These are phyloP conservation scores for Colius striatus DNA, from an alignment of 2,113 vertebrate genomes.

Conservation along the genomic window DNA sequence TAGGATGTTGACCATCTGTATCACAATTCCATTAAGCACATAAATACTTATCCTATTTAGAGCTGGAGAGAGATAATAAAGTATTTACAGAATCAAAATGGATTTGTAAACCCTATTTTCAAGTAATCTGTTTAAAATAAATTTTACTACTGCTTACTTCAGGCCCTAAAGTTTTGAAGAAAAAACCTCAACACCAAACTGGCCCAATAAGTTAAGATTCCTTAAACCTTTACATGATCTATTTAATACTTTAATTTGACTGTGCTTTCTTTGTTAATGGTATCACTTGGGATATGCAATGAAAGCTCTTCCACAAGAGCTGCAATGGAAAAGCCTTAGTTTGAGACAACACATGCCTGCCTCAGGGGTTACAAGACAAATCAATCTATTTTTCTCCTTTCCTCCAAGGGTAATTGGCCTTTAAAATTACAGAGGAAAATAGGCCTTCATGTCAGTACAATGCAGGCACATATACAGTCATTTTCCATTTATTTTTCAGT, in stretches of 20 bases:
- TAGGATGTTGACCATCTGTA: not conserved
- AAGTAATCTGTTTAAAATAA: not conserved
- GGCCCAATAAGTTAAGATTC: not conserved
- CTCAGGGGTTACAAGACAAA: constrained; percentile 73
- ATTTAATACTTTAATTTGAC: constrained; percentile 47
- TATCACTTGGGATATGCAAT: constrained; percentile 1
- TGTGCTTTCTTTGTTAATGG: constrained; percentile 32
- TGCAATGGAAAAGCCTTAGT: constrained; percentile 45
- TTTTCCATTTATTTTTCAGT: constrained; percentile 44
- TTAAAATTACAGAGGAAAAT: constrained; percentile 65
- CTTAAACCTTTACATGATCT: not conserved
- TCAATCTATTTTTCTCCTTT: constrained; percentile 65
- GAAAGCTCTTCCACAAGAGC: constrained; percentile 27
- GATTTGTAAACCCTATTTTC: constrained; percentile 9
- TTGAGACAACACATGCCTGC: constrained; percentile 55
- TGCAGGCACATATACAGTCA: constrained; percentile 6
- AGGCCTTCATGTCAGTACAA: constrained; percentile 34
- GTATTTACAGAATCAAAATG: not conserved
- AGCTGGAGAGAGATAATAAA: constrained; percentile 17
- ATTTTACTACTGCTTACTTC: not conserved
- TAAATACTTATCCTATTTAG: constrained; percentile 8
- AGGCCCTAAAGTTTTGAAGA: not conserved
- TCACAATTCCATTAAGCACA: not conserved
- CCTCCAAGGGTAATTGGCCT: constrained; percentile 73
- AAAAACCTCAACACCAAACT: not conserved